Conservation (phyloP, 1,140 invertebrate genomes). For the Holotrichia oblita region DNA sequence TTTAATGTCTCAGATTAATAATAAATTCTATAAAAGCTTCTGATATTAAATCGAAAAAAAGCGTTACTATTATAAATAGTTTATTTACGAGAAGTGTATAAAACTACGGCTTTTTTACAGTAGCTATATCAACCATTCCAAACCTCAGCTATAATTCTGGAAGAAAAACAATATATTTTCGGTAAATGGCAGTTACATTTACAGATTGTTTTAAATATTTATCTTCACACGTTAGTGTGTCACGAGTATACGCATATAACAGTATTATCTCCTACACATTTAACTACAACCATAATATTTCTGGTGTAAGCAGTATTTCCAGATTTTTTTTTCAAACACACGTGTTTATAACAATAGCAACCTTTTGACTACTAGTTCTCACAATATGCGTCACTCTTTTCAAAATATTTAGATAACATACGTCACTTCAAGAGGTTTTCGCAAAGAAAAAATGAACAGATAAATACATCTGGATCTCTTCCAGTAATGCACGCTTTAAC, state of each 20-base stretch:
- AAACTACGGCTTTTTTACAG: no score
- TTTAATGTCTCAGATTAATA: no score
- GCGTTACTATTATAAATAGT: no score
- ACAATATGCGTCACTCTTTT: neutral
- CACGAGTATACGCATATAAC: no score
- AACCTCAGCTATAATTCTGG: neutral
- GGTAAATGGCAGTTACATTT: neutral
- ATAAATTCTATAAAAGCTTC: no score
- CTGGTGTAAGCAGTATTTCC: neutral
- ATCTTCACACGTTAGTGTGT: neutral
- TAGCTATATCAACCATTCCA: no score
- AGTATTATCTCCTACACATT: neutral
- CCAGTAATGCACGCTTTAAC: neutral
- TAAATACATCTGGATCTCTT: neutral
- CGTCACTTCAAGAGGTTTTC: neutral
- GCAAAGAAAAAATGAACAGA: neutral
- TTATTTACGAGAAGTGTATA: no score
- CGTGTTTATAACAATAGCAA: neutral
- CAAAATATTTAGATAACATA: neutral
- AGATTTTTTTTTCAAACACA: neutral
- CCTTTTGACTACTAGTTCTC: neutral
- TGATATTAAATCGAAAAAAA: no score
- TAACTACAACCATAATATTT: neutral
- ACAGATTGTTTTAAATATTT: neutral
- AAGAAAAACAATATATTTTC: neutral